Evolutionary conservation across 2,113 vertebrate genomes (phyloP).

Genomic region (Microtus montanus): DNA sequence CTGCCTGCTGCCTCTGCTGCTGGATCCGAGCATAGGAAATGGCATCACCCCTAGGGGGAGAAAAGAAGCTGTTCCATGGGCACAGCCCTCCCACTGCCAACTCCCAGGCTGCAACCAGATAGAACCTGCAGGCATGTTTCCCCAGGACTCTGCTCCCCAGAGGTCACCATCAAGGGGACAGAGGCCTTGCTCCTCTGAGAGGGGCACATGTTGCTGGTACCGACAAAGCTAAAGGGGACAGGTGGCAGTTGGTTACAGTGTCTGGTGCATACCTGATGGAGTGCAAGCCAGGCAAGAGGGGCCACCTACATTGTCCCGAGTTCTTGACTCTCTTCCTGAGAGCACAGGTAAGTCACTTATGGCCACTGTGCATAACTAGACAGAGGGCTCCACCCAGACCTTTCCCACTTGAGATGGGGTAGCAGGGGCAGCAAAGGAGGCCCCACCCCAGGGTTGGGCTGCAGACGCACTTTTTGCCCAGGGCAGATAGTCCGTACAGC

Average conservation of each 20-base stretch:
- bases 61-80: not conserved
- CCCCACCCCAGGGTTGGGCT: fast-evolving
- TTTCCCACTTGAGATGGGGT: not conserved
- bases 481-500: slow-evolving; percentile 93
- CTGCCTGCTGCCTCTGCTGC: slow-evolving; percentile 92
- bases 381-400: not conserved
- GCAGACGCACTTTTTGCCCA: slow-evolving; percentile 93
- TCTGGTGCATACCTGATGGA: fast-evolving
- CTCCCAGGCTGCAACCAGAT: not conserved
- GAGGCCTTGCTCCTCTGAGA: not conserved
- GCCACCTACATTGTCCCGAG: not conserved
- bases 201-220: fast-evolving
- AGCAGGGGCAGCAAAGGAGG: too few species aligned
- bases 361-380: not conserved
- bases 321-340: not conserved
- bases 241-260: fast-evolving
- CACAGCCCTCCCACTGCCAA: not conserved
- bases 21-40: slow-evolving; percentile 95
- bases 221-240: fast-evolving
- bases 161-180: not conserved
- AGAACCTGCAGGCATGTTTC: not conserved
- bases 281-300: fast-evolving
- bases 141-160: not conserved
- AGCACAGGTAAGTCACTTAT: not conserved
- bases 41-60: slow-evolving; percentile 90